Evolutionary conservation across 2,888 invertebrate genomes (phyloP).

Genomic region (Nomada fabriciana): DNA sequence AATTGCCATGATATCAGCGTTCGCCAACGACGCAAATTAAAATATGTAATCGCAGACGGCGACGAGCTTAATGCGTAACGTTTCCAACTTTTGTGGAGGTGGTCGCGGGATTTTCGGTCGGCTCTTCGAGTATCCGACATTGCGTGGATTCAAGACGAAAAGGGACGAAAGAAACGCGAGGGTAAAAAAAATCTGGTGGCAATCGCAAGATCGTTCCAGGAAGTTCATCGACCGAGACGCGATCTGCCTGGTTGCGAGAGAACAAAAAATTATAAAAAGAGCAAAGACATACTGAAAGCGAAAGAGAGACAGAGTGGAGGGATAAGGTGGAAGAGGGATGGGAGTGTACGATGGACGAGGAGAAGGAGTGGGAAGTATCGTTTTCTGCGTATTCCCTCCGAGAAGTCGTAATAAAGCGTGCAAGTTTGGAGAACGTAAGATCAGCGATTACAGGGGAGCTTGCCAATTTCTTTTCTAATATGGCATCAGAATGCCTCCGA

Average conservation of each 20-base stretch:
- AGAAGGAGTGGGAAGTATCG: slow-evolving; percentile 42
- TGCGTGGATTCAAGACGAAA: slow-evolving; percentile 58
- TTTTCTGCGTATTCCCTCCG: slow-evolving; percentile 62
- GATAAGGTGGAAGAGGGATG: not conserved
- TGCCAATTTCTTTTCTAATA: slow-evolving; percentile 39
- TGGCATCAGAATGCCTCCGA: slow-evolving; percentile 4
- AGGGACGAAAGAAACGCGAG: slow-evolving; percentile 51
- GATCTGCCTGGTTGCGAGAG: slow-evolving; percentile 61
- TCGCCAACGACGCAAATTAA: too few relatives aligned
- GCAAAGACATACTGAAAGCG: slow-evolving; percentile 28
- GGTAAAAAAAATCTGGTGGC: slow-evolving; percentile 53
- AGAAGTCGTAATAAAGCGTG: slow-evolving; percentile 65
- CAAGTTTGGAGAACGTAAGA: slow-evolving; percentile 56
- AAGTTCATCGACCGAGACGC: slow-evolving; percentile 72
- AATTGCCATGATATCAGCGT: too few relatives aligned
- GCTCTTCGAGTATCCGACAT: slow-evolving; percentile 51
- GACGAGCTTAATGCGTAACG: slow-evolving; percentile 25
- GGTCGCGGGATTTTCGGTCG: slow-evolving; percentile 43
- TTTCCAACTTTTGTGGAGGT: slow-evolving; percentile 7
- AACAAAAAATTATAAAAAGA: slow-evolving; percentile 66
- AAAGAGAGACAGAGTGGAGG: not conserved
- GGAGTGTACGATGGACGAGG: not conserved
- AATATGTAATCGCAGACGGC: too few relatives aligned
- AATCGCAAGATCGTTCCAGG: slow-evolving; percentile 71
- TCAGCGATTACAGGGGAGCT: slow-evolving; percentile 50